Evolutionary conservation across 1,140 invertebrate genomes (phyloP), one percentile per base, ranked within the genome.

Genomic region (Zaprionus camerounensis): DNA sequence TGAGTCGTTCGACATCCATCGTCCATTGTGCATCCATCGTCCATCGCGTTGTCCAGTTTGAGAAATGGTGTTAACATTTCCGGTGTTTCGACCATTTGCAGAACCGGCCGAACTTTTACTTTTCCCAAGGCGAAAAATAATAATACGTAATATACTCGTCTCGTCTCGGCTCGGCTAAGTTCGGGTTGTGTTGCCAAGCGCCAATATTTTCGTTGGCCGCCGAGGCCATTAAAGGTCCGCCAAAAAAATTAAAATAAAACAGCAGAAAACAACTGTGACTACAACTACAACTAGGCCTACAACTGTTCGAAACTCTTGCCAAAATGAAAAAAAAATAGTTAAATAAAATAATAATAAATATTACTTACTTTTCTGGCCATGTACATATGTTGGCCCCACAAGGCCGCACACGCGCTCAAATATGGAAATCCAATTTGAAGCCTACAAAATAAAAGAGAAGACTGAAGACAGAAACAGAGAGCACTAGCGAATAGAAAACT

Each of bases 61-160:
- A 80, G 66, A 81, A 84, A 86, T 87, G 68, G 70, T 87, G 80
- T 87, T 87, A 83, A 88, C 84, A 87, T 88, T 87, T 87, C 83
- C 83, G 83, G 83, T 63, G 83, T 79, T 68, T 58, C 63, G 69
- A 62, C 80, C 80, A 83, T 83, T 81, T 87, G 76, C 78, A 80
- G 82, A 86, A 86, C 82, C 71, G 53, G 59, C 58, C 69, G 87
- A 74, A 83, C 83, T 87, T 87, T 87, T 87, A 88, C 83, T 88
- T 87, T 86, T 87, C 56, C 22, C 68, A 70, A 71, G 68, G 59
- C 61, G 49, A 26, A 63, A 63, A 26, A 26, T 41, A 63, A 34
- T 24, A 63, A 53, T 31, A n/a, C n/a, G n/a, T n/a, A 49, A 38
- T 17, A 55, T 24, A 67, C 63, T 49, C 41, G 36, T 7, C 31